Base-by-base conservation (phyloP, 2,797 vertebrate species). In the Hoplostethus atlanticus region DNA sequence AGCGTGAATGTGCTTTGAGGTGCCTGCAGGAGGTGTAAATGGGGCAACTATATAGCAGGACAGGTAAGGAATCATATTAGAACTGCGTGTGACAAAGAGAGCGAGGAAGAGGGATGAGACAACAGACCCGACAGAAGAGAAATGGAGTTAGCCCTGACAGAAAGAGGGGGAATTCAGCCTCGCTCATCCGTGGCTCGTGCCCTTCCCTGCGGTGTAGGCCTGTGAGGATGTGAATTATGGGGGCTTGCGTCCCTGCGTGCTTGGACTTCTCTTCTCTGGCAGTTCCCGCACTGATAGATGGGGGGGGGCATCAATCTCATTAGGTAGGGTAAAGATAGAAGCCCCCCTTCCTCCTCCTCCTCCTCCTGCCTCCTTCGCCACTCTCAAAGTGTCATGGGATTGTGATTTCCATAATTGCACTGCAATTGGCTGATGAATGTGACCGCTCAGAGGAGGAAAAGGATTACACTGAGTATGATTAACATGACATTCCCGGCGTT, bases 361-460 rank as follows among this genome's bases (percentile, higher is more conserved):
- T 28, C n/a, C 46, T 46, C 25, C 31, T 16, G 7, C 54, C 77
- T 72, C 55, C 36, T 52, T 52, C 76, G 73, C 68, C 58, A 73
- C 67, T 76, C 84, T 71, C 60, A 73, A 65, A 69, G 83, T 89
- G 84, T 89, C 84, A 86, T 83, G 87, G 87, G 87, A 90, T 79
- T 67, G 68, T 58, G 70, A 91, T 93, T 93, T 92, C 87, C 93
- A 93, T 93, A 91, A 93, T 83, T 86, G 79, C 77, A 68, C 56
- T 25, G 80, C 69, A 78, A 85, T 86, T 81, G 88, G 76, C 69
- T 83, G 82, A 90, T 81, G 65, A 90, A 89, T 42, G 66, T 79
- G 85, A 84, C 84, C 10, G 21, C 61, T 56, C 62, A 38, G 44
- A 68, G 57, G 40, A 40, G 15, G n/a, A 31, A 53, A 72, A 40